These are phyloP conservation scores for human (Homo sapiens) DNA, from an alignment of 2,113 vertebrate species.

Conservation along the genomic window GRCh38 chr11:28862001-28862500, in stretches of 20 bases:
- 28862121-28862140: not conserved
- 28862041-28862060: not conserved
- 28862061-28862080: not conserved
- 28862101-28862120: not conserved
- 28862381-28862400: not conserved
- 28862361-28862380: not conserved
- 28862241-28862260: not conserved
- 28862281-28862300: not conserved
- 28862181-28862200: not conserved
- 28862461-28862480: not conserved
- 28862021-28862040: conserved; percentile 28
- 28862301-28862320: not conserved
- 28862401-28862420: not conserved
- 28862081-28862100: not conserved
- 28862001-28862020: not conserved
- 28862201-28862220: not conserved
- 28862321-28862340: not conserved
- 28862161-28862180: not conserved
- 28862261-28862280: not conserved
- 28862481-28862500: not conserved
- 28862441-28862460: not conserved
- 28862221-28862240: not conserved
- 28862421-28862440: not conserved
- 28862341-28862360: not conserved
- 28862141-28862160: not conserved